phyloP scores from a whole-genome alignment of 2,113 vertebrate genomes.

The Tetrao urogallus region DNA sequence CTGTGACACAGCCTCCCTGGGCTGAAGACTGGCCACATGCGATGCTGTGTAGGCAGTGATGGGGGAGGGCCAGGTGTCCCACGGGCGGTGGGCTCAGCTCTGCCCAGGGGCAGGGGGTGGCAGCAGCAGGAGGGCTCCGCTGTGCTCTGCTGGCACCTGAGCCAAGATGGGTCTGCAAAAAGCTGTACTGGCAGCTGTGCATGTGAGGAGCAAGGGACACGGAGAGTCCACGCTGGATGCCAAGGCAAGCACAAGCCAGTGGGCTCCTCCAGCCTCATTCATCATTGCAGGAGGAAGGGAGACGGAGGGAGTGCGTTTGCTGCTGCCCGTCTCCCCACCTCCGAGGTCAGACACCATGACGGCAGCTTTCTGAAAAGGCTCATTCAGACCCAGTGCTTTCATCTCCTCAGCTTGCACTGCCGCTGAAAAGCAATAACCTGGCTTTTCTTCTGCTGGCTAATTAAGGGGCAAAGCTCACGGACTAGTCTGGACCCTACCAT shows the following conservation, averaged over 20 bases:
- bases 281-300: neutral
- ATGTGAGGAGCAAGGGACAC: neutral
- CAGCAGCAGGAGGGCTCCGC: neutral
- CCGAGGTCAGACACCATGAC: neutral
- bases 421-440: slow-evolving; percentile 51
- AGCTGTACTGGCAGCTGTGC: neutral
- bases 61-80: neutral
- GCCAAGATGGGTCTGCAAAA: neutral
- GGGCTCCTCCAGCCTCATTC: neutral
- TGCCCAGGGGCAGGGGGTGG: neutral
- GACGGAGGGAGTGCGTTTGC: neutral
- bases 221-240: neutral
- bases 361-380: neutral
- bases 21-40: neutral
- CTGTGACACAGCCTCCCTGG: rapidly evolving
- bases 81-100: neutral
- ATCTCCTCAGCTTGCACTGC: slow-evolving; percentile 20
- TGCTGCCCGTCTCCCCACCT: neutral
- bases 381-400: slow-evolving; percentile 63
- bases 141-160: neutral
- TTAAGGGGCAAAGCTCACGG: slow-evolving; percentile 60
- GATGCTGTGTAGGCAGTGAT: neutral
- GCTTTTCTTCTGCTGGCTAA: slow-evolving; percentile 58
- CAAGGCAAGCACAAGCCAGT: rapidly evolving
- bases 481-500: neutral